Evolutionary conservation across 1,140 invertebrate genomes (phyloP).

Genomic region (Drosophila aff.): DNA sequence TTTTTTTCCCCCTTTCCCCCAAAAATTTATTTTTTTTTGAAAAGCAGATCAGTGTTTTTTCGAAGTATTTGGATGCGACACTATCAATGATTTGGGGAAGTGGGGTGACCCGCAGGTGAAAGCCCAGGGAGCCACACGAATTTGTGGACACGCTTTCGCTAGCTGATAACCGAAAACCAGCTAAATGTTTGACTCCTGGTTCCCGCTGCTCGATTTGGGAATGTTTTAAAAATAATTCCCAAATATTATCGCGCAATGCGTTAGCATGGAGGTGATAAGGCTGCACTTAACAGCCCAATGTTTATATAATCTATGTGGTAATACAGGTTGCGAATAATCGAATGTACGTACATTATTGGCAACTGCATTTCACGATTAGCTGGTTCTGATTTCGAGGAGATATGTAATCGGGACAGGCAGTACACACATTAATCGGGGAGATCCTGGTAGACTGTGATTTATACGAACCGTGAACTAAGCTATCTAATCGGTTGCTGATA

Average conservation of each 20-base stretch:
- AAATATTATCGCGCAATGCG: constrained; percentile 18
- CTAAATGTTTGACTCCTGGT: constrained; percentile 6
- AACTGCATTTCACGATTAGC: constrained; percentile 31
- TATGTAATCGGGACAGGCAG: constrained; percentile 24
- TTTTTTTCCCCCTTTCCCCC: too few relatives aligned
- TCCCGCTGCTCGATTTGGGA: constrained; percentile 13
- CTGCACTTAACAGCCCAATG: constrained; percentile 23
- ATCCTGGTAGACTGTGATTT: constrained; percentile 43
- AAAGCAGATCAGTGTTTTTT: too few relatives aligned
- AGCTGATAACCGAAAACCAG: constrained; percentile 28
- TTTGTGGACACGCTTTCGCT: constrained; percentile 21
- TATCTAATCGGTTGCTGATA: constrained; percentile 36
- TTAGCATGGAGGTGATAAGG: constrained; percentile 30
- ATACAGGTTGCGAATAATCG: constrained; percentile 23
- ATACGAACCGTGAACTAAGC: constrained; percentile 23
- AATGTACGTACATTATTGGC: constrained; percentile 10
- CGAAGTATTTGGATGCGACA: too few relatives aligned
- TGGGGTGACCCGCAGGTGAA: constrained; percentile 32
- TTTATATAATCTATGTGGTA: constrained; percentile 24
- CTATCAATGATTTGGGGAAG: constrained; percentile 21
- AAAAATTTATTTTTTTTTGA: too few relatives aligned
- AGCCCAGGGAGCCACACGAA: constrained; percentile 19
- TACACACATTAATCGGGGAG: constrained; percentile 41
- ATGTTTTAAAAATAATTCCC: constrained; percentile 49
- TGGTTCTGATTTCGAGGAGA: constrained; percentile 36